Percentiles rank a stretch among this genome's conserved stretches.
These are phyloP conservation scores for Nymphicus hollandicus DNA, from an alignment of 2,113 vertebrate species.

Conservation along the genomic window DNA sequence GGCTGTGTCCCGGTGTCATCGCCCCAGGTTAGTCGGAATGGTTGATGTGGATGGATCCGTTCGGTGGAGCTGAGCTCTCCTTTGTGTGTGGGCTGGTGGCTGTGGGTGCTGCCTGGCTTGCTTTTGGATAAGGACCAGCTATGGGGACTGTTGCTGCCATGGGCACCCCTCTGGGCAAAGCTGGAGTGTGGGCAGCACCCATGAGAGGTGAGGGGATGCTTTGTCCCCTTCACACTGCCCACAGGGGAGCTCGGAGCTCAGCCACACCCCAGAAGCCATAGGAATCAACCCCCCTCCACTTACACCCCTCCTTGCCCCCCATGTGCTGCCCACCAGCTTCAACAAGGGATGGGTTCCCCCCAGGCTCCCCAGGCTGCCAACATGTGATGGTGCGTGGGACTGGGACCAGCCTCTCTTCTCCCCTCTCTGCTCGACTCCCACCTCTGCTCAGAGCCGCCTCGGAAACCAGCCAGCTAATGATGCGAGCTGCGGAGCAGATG, in stretches of 20 bases:
- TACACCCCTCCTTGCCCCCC: rapidly evolving
- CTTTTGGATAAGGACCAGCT: rapidly evolving
- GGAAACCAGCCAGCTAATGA: conserved; percentile 68
- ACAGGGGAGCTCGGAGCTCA: neutral
- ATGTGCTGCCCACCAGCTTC: neutral
- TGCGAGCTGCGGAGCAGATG: conserved; percentile 58
- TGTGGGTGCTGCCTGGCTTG: neutral
- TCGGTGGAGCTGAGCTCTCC: neutral
- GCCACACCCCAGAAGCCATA: neutral
- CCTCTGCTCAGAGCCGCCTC: conserved; percentile 23
- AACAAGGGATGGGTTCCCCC: neutral
- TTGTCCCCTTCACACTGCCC: neutral
- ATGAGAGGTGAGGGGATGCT: rapidly evolving
- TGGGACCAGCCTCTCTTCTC: neutral
- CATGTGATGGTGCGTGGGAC: neutral
- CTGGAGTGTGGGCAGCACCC: neutral
- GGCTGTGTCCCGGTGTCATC: neutral
- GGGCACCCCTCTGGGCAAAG: neutral
- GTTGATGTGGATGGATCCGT: neutral
- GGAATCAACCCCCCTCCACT: rapidly evolving
- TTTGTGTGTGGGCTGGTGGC: rapidly evolving
- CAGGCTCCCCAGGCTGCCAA: neutral
- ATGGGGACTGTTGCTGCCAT: neutral
- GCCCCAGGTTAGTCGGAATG: rapidly evolving
- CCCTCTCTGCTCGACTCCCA: neutral